Percentiles rank a stretch among this genome's conserved stretches.
Evolutionary conservation across 2,888 invertebrate species (phyloP).

Genomic region (Plebejus melissa): DNA sequence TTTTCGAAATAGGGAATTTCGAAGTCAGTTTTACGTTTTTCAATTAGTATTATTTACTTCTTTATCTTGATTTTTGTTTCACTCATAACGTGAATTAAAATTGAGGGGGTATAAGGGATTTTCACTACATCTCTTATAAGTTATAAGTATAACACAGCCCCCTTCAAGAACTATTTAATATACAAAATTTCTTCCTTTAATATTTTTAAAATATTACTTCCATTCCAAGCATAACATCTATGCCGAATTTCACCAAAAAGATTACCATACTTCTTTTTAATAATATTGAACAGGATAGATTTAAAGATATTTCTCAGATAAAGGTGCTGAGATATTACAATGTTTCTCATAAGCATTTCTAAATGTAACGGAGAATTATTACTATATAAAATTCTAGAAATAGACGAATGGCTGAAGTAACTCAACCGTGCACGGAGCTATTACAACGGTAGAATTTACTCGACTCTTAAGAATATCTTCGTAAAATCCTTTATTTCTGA

Average conservation of each 20-base stretch:
- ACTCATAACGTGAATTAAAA: no score
- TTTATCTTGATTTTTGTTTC: no score
- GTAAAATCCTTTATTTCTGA: background rate
- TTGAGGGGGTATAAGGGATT: no score
- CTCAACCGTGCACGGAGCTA: background rate
- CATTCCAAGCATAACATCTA: no score
- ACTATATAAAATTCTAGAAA: slow-evolving; percentile 11
- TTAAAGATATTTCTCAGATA: background rate
- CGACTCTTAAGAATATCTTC: background rate
- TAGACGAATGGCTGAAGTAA: slow-evolving; percentile 5
- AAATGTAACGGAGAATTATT: background rate
- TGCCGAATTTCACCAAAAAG: background rate
- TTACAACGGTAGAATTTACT: slow-evolving; percentile 1
- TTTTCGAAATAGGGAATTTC: no score
- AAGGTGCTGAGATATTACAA: background rate
- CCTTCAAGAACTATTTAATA: no score
- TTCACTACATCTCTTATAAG: no score
- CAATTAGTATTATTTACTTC: background rate
- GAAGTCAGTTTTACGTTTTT: no score
- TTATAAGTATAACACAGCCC: no score
- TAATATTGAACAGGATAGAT: background rate
- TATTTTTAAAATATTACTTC: no score
- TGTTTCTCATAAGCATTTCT: background rate
- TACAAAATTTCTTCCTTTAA: no score
- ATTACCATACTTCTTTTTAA: background rate